These are phyloP conservation scores for Psylliodes chrysocephalus DNA, from an alignment of 2,888 invertebrate genomes.

Conservation along the genomic window DNA sequence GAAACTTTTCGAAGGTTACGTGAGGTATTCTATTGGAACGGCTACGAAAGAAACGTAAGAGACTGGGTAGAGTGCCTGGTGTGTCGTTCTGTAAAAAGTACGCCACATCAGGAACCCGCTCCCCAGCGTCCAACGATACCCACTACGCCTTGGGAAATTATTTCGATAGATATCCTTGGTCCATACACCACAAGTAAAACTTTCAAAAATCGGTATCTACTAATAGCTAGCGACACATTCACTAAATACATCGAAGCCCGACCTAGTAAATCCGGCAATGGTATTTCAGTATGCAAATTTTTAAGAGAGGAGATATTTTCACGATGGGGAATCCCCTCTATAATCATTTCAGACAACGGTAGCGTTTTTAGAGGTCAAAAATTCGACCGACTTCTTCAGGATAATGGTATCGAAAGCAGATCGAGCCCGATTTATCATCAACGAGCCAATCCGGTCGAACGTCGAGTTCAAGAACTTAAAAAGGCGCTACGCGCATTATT, in stretches of 20 bases:
- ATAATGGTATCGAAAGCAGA: background rate
- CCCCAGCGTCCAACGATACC: background rate
- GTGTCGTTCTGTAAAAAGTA: conserved; percentile 13
- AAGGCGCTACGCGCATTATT: conserved; percentile 12
- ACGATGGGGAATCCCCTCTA: conserved; percentile 24
- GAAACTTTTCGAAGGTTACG: conserved; percentile 43
- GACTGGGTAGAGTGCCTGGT: conserved; percentile 11
- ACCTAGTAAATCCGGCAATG: background rate
- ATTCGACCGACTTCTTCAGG: background rate
- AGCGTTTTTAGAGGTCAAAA: background rate
- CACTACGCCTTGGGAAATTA: conserved; percentile 6
- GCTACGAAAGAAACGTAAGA: conserved; percentile 38
- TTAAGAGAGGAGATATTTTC: background rate
- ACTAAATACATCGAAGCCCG: conserved; percentile 22
- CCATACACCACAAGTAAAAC: conserved; percentile 5
- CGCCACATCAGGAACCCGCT: background rate
- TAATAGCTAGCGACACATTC: conserved; percentile 16
- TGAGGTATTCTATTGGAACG: conserved; percentile 45
- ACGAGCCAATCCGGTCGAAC: conserved; percentile 45
- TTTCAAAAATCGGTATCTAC: conserved; percentile 13
- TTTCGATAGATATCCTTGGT: conserved; percentile 21
- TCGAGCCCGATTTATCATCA: conserved; percentile 44
- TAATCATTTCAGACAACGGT: conserved; percentile 31
- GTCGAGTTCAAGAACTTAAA: conserved; percentile 48
- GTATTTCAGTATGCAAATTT: background rate